Evolutionary conservation across 2,797 vertebrate genomes (phyloP), one percentile per base, ranked within the genome.

Genomic region (Myioborus miniatus): DNA sequence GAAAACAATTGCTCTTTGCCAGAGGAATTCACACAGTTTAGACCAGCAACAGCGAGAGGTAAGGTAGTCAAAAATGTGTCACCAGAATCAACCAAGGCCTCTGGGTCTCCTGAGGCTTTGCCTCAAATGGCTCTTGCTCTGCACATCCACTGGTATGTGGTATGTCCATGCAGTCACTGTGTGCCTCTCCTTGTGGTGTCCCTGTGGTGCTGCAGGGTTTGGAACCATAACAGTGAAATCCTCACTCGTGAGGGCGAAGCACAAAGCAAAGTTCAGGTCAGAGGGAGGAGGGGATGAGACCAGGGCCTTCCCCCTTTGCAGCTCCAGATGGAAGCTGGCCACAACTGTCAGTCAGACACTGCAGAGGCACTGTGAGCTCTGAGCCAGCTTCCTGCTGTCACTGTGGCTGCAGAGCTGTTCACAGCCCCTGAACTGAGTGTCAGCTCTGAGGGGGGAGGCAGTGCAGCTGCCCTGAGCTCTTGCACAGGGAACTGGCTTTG

Each of bases 1-100:
- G 71, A 98, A 99, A 96, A 98, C 99, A 39, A 98, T 99, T 75
- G 97, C 97, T 63, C 97, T 99, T 90, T 99, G 99, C 97, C 98
- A 98, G 90, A 98, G 98, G 67, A 99, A 98, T 96, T 99, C 99
- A 10, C 98, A 98, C 50, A 98, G 95, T 89, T 98, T 99, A 75
- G 97, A 98, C 97, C 99, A 98, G 96, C 98, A 99, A 46, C 98
- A 99, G 69, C 98, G 98, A 98, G 99, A 99, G 99, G 99, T 99
- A 97, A 96, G 94, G 67, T 22, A 71, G 36, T 67, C 63, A 78
- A 89, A 24, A 23, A 22, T 4, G 2, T 30, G 11, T 56, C 39
- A 26, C 50, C 86, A 39, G 49, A 68, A 36, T 89, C 49, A 89
- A 0, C 60, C n/a, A 23, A 83, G 60, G 46, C 37, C n/a, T 83